Conservation (phyloP, 2,888 invertebrate species). For the Eupithecia exiguata region DNA sequence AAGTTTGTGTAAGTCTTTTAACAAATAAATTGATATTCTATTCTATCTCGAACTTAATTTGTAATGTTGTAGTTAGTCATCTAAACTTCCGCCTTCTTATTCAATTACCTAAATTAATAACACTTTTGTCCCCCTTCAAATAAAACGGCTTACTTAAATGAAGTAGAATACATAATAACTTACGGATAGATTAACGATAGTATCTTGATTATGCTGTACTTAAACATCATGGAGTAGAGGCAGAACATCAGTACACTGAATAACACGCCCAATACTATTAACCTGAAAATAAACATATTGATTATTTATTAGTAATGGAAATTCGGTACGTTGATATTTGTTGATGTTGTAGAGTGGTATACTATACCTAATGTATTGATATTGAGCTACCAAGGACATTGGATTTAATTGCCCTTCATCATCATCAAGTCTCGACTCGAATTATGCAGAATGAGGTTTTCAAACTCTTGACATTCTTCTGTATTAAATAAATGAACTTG, state of each 20-base stretch:
- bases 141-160: neutral
- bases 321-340: neutral
- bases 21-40: too few species aligned
- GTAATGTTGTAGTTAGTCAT: too few species aligned
- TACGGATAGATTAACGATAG: constrained; percentile 96
- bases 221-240: constrained; percentile 88
- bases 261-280: constrained; percentile 85
- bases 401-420: neutral
- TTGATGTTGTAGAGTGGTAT: neutral
- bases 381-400: neutral
- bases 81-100: neutral
- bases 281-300: constrained; percentile 69
- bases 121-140: too few species aligned
- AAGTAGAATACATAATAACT: constrained; percentile 70
- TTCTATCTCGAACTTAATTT: too few species aligned
- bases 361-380: neutral
- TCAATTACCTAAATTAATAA: too few species aligned
- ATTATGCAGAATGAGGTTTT: too few species aligned
- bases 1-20: too few species aligned
- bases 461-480: too few species aligned
- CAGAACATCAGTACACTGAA: constrained; percentile 86
- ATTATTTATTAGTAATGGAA: neutral
- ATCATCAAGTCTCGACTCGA: neutral
- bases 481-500: too few species aligned
- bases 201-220: constrained; percentile 90